A percentile compares a stretch with the other conserved stretches of the same genome.
Evolutionary conservation across 2,888 invertebrate species (phyloP).

Genomic region (Nemotelus pantherinus): DNA sequence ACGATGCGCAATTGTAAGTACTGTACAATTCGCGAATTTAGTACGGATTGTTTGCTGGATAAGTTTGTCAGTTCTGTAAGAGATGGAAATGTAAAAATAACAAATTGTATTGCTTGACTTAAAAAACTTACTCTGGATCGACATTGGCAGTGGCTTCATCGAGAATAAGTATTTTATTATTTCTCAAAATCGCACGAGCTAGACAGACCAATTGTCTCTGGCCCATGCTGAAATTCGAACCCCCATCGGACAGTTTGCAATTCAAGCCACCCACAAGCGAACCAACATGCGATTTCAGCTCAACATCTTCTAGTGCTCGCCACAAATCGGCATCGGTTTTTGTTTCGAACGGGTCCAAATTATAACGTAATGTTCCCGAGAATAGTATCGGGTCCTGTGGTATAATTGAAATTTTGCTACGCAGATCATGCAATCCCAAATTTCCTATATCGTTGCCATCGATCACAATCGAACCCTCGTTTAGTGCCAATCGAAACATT

Average conservation of each 20-base stretch:
- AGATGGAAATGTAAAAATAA: not conserved
- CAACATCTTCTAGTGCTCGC: conserved; percentile 76
- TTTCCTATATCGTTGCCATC: conserved; percentile 45
- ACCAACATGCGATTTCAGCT: conserved; percentile 61
- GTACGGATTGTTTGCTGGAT: conserved; percentile 31
- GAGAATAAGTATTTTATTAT: conserved; percentile 68
- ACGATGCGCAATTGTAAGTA: conserved; percentile 51
- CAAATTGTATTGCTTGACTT: not conserved
- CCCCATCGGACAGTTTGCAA: conserved; percentile 76
- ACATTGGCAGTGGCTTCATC: conserved; percentile 88
- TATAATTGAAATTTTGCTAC: conserved; percentile 71
- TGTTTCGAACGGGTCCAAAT: conserved; percentile 75
- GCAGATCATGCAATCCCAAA: conserved; percentile 62
- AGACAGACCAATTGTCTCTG: conserved; percentile 84
- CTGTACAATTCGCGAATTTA: conserved; percentile 32
- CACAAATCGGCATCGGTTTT: conserved; percentile 76
- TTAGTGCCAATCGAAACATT: conserved; percentile 45
- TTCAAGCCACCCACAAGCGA: conserved; percentile 66
- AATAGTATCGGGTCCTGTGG: conserved; percentile 77
- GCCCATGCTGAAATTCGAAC: conserved; percentile 81
- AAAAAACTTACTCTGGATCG: conserved; percentile 73
- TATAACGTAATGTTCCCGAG: conserved; percentile 72
- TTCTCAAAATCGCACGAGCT: conserved; percentile 77
- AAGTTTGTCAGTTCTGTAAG: conserved; percentile 50
- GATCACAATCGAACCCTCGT: conserved; percentile 43